These are phyloP conservation scores for Sericinus montela DNA, from an alignment of 2,888 invertebrate genomes.

Conservation along the genomic window DNA sequence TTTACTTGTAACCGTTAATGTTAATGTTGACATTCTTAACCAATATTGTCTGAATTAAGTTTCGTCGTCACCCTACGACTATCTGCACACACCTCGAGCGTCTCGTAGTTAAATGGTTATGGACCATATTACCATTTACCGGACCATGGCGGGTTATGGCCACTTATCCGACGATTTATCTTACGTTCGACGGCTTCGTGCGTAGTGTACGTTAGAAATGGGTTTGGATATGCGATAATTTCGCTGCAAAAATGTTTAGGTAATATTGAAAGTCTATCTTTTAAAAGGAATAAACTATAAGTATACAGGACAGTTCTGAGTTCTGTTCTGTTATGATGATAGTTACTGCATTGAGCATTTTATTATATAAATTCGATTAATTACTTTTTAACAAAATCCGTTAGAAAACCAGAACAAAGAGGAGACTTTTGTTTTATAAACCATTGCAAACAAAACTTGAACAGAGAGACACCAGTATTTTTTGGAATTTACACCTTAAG, in stretches of 20 bases:
- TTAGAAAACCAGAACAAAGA: too few relatives aligned
- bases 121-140: constrained; percentile 2
- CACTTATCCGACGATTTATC: constrained; percentile 16
- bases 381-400: too few relatives aligned
- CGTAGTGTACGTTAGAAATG: not conserved
- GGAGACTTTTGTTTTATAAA: too few relatives aligned
- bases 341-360: too few relatives aligned
- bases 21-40: not conserved
- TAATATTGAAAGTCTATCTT: too few relatives aligned
- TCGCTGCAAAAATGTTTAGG: not conserved
- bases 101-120: constrained; percentile 12
- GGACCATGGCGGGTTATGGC: not conserved
- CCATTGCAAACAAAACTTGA: too few relatives aligned
- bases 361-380: too few relatives aligned
- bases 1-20: not conserved
- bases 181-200: constrained; percentile 7
- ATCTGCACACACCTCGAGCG: not conserved
- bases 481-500: too few relatives aligned
- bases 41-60: not conserved
- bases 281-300: too few relatives aligned
- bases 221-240: constrained; percentile 6
- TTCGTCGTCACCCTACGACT: not conserved
- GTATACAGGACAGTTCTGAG: too few relatives aligned
- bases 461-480: too few relatives aligned
- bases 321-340: too few relatives aligned